Evolutionary conservation across 2,797 vertebrate genomes (phyloP), one percentile per base, ranked within the genome.

Genomic region (Pygocentrus nattereri): DNA sequence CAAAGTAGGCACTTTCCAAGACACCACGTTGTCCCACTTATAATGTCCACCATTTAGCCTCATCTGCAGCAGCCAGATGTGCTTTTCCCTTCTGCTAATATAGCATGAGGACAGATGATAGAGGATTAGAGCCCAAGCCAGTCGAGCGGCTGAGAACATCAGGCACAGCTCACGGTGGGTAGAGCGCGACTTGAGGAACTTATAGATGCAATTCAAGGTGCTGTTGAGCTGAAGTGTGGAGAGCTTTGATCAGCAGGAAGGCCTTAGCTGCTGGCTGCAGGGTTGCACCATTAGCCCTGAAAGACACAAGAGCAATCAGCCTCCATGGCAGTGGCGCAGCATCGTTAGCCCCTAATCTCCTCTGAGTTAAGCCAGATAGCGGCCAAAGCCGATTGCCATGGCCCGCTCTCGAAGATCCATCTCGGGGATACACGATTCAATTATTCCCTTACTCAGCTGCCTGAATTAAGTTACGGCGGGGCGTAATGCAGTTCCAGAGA

Each of bases 391-490:
- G 93, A 95, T 96, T 94, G 95, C 95, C 95, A 91, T 87, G 68
- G 89, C 89, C 89, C 88, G 91, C 95, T 96, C 94, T 92, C 86
- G 94, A 95, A 95, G 96, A 94, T 95, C 94, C 95, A 96, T 96
- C 96, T 93, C 94, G 95, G 93, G 93, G 92, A 78, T 27, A 65
- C 90, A 82, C 94, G 93, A 97, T 98, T 98, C 94, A 96, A 97
- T 98, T 97, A 97, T 96, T 96, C 94, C 93, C 95, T 95, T 95
- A 94, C 95, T 95, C 95, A 94, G 95, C 93, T 94, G 93, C 92
- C 95, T 93, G 95, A 97, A 97, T 97, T 95, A 95, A 96, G 95
- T 97, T 97, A 97, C 94, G 81, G 87, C 67, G 91, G 94, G 92
- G 94, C 91, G 93, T 96, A 96, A 97, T 95, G 94, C 95, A 90